Base-by-base conservation (phyloP, 2,113 vertebrate species). In the Castor canadensis region DNA sequence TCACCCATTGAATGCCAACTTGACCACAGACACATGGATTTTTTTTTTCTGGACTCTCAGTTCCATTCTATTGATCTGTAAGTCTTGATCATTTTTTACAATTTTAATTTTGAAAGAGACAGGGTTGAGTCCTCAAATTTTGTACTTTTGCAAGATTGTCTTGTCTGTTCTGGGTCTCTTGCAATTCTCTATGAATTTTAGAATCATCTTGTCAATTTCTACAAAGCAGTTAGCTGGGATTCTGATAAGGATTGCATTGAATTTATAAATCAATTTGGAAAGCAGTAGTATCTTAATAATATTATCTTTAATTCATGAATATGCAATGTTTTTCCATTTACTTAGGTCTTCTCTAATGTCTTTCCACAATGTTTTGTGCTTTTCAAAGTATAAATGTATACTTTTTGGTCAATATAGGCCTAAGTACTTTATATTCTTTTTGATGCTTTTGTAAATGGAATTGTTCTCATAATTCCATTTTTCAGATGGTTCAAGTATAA, bases 351-450 rank as follows among this genome's bases (percentile, higher is more conserved):
- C 58, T 28, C 6, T 60, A 60, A n/a, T n/a, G 91, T 81, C 16
- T 91, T 93, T 71, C n/a, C 66, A 75, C 4, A 35, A 1, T 67
- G 22, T 40, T 93, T 92, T 95, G 4, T 85, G 52, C 5, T 54
- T 86, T 54, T 30, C 47, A 43, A 56, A 56, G 62, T 58, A 24
- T 32, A 80, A 54, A 20, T 54, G 73, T 83, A 28, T 0, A 84
- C 9, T 89, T 89, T 85, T 93, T 62, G 24, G 35, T 66, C 77
- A 71, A 71, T 49, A 17, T 79, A 87, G 64, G 80, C 35, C 28
- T 85, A 88, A 79, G 16, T 67, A 71, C 49, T 83, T 85, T 79
- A n/a, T 54, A 26, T 26, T 95, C 66, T 83, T 94, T 82, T 92
- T 92, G 38, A 93, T 71, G 73, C 30, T 95, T 1, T 89, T 85